Conservation (phyloP, 2,888 invertebrate species). For the Nysson spinosus region DNA sequence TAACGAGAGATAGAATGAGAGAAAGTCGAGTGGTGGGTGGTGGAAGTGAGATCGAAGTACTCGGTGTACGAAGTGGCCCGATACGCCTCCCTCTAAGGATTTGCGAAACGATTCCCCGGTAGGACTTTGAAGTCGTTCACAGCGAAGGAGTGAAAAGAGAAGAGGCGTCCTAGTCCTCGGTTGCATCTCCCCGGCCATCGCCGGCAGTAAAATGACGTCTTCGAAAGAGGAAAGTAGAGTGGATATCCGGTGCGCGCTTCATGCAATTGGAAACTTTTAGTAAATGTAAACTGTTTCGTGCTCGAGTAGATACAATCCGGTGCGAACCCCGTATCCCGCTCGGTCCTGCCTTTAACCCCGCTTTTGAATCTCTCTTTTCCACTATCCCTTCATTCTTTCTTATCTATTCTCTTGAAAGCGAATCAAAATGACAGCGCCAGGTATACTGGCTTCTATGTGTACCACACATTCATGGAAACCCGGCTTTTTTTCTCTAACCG, state of each 20-base stretch:
- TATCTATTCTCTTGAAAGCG: constrained; percentile 21
- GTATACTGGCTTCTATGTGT: constrained; percentile 6
- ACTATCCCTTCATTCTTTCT: constrained; percentile 24
- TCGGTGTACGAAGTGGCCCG: constrained; percentile 52
- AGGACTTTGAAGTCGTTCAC: constrained; percentile 64
- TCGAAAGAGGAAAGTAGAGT: constrained; percentile 61
- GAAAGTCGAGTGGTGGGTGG: constrained; percentile 30
- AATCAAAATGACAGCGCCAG: constrained; percentile 31
- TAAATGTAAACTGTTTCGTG: constrained; percentile 71
- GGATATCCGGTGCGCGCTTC: constrained; percentile 61
- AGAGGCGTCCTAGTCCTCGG: constrained; percentile 18
- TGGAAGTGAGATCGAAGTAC: constrained; percentile 55
- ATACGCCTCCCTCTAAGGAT: constrained; percentile 61
- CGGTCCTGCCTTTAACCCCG: constrained; percentile 44
- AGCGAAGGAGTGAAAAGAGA: constrained; percentile 1
- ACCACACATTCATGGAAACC: background rate
- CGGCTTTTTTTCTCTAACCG: background rate
- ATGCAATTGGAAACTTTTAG: constrained; percentile 69
- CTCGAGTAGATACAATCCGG: constrained; percentile 66
- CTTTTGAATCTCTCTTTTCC: constrained; percentile 38
- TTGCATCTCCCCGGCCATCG: constrained; percentile 53
- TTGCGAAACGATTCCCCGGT: constrained; percentile 61
- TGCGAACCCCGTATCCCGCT: constrained; percentile 60
- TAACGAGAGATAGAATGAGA: constrained; percentile 57
- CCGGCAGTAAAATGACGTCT: constrained; percentile 65